Conservation (phyloP, 2,113 vertebrate genomes). For the Antidorcas marsupialis region DNA sequence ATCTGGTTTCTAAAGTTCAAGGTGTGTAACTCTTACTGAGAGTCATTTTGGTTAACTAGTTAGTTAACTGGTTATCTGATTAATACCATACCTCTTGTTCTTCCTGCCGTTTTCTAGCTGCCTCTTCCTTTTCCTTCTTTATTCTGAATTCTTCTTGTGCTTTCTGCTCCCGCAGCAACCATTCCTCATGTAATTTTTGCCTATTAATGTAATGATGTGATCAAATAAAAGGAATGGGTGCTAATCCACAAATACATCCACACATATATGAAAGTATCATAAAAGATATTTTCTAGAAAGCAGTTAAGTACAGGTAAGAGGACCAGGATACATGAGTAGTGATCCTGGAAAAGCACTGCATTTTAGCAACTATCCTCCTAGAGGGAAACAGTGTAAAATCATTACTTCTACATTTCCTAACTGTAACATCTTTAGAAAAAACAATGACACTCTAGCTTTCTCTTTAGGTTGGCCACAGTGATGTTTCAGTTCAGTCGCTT, state of each 20-base stretch:
- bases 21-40: not conserved
- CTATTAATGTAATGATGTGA: slow-evolving; percentile 76
- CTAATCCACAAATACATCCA: not conserved
- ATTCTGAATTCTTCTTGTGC: slow-evolving; percentile 93
- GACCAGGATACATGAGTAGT: not conserved
- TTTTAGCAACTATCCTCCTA: not conserved
- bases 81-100: slow-evolving; percentile 90
- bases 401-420: not conserved
- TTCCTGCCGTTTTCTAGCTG: slow-evolving; percentile 87
- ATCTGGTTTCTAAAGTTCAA: not conserved
- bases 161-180: slow-evolving; percentile 90
- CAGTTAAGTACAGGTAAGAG: not conserved
- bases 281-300: not conserved
- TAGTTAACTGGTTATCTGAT: not conserved
- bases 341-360: not conserved
- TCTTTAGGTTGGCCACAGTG: not conserved
- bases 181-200: slow-evolving; percentile 88
- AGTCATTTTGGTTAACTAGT: not conserved
- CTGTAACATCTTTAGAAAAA: not conserved
- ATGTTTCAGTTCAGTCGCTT: not conserved
- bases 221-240: slow-evolving; percentile 30
- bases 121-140: slow-evolving; percentile 88
- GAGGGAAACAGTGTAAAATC: not conserved
- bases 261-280: not conserved
- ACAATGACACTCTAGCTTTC: not conserved